A percentile compares a stretch with the other conserved stretches of the same genome.
phyloP scores from a whole-genome alignment of 2,113 vertebrate genomes.

The Erpornis zantholeuca region DNA sequence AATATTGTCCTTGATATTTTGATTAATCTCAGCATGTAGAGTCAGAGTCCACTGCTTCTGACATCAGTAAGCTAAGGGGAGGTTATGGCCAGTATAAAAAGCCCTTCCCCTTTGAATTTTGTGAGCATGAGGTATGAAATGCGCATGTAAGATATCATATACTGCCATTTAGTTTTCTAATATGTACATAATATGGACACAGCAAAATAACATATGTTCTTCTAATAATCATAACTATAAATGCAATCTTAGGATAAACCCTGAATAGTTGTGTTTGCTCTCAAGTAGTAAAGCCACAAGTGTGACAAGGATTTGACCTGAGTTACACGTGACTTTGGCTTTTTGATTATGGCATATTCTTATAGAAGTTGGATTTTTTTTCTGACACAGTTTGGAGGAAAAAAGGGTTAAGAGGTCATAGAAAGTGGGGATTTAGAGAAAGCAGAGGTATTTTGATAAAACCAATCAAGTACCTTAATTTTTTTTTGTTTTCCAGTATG shows the following conservation, averaged over 20 bases:
- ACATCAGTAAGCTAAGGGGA: not conserved
- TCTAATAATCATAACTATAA: not conserved
- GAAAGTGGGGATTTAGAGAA: not conserved
- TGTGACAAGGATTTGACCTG: not conserved
- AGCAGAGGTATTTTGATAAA: not conserved
- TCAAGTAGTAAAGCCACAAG: not conserved
- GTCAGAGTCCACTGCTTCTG: not conserved
- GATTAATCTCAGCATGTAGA: not conserved
- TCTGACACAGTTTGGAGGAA: not conserved
- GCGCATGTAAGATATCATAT: not conserved
- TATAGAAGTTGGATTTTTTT: not conserved
- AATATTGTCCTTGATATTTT: not conserved
- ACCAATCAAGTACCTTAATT: not conserved
- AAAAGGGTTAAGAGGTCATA: not conserved
- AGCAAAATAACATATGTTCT: not conserved
- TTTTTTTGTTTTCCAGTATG: not conserved
- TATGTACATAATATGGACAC: not conserved
- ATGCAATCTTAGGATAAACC: not conserved
- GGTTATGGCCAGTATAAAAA: not conserved
- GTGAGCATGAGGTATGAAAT: not conserved
- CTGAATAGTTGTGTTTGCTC: not conserved
- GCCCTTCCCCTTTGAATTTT: not conserved
- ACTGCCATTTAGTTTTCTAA: not conserved
- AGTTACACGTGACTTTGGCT: not conserved
- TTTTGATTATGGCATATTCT: not conserved